Base-by-base conservation (phyloP, 2,888 invertebrate species). In the Entomobrya proxima region DNA sequence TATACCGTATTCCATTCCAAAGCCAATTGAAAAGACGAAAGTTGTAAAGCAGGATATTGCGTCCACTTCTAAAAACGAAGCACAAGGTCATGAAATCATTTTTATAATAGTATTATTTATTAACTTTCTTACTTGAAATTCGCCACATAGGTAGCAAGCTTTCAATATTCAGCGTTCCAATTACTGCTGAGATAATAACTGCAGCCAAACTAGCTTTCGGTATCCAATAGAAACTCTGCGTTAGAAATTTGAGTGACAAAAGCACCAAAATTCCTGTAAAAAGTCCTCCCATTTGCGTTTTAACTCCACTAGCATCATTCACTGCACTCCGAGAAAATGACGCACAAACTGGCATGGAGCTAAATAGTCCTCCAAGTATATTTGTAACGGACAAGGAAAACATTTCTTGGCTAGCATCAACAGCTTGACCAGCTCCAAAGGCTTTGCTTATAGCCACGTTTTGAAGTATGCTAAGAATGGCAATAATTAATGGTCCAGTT, bases 381-480 rank as follows among this genome's bases (percentile, higher is more conserved):
- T 97, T 97, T 91, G 96, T 95, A 77, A 96, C 55, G 21, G 82
- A 81, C 1, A 86, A 13, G 0, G 97, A 95, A 88, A 97, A 92
- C 95, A 98, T 96, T 93, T 98, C 98, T 92, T 98, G 98, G 5
- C 96, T 96, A 1, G 97, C 96, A 92, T 97, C 96, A 85, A 98
- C 94, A 21, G 94, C 93, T 32, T 93, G 93, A 76, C 95, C 95
- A 87, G 93, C 92, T 0, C 98, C 95, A 91, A 98, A 98, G 37
- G 98, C 97, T 79, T 88, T 98, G 4, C 97, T 98, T 89, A 98
- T 98, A 9, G 98, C 98, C 0, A 98, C 97, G 91, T 97, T 97
- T 88, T 98, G 98, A 72, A 98, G 93, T 0, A 98, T 96, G 0
- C 96, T 97, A 89, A 98, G 96, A 40, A 98, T 94, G 1, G 98